Evolutionary conservation across 2,888 invertebrate genomes (phyloP).

Genomic region (Tribolium freemani): DNA sequence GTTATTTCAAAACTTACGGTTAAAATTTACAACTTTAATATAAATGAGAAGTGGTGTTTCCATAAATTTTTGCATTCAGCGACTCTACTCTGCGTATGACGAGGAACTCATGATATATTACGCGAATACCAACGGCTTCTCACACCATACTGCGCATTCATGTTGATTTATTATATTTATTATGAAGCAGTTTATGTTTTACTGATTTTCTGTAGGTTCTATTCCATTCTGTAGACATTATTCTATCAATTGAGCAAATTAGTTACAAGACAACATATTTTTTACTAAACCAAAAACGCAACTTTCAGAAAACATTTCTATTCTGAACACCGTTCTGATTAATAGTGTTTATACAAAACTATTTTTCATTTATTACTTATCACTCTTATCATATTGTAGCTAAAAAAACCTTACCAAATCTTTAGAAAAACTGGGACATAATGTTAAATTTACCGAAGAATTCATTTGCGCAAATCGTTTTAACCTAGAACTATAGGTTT

Average conservation of each 20-base stretch:
- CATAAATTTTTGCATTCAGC: conserved; percentile 47
- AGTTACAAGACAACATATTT: neutral
- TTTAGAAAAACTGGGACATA: too few relatives aligned
- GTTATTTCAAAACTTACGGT: neutral
- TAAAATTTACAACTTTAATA: conserved; percentile 45
- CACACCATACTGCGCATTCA: conserved; percentile 47
- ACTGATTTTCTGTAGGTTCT: conserved; percentile 29
- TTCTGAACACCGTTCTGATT: too few relatives aligned
- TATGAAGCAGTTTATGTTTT: conserved; percentile 47
- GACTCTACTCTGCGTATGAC: conserved; percentile 46
- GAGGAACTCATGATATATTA: conserved; percentile 49
- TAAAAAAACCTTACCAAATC: too few relatives aligned
- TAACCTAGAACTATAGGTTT: too few relatives aligned
- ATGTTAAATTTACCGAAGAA: too few relatives aligned
- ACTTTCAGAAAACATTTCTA: too few relatives aligned
- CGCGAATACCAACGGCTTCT: conserved; percentile 48
- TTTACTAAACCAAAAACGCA: neutral
- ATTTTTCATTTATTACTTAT: too few relatives aligned
- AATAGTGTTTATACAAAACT: too few relatives aligned
- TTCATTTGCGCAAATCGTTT: too few relatives aligned
- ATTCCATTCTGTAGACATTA: neutral
- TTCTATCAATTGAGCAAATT: neutral
- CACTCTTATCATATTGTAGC: too few relatives aligned
- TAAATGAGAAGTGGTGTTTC: conserved; percentile 41
- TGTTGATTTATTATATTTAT: conserved; percentile 52